Evolutionary conservation across 2,888 invertebrate genomes (phyloP), one percentile per base, ranked within the genome.

Genomic region (Marasmarcha lunaedactyla): DNA sequence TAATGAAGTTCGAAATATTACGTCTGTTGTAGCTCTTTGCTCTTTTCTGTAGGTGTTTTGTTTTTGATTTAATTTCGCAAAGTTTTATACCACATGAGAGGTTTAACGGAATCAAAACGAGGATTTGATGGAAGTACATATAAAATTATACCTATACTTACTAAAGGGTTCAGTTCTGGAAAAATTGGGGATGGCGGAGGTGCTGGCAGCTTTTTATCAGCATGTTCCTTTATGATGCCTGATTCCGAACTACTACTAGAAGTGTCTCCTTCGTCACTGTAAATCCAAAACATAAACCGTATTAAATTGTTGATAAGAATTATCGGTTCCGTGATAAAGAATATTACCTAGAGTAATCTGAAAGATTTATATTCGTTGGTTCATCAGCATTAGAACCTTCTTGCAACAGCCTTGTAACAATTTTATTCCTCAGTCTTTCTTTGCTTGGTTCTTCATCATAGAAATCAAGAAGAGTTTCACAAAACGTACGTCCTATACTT

Each of bases 391-490:
- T 94, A 1, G 94, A 94, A 26, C 94, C 94, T 72, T 91, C 92
- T 67, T 91, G 90, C 47, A 89, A 73, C 47, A 94, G 79, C 59
- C 93, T 88, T 46, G 89, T 89, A 37, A 94, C 87, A 52, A 94
- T 94, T 85, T 94, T 94, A 43, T 86, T 87, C 49, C 93, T 85
- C 37, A 94, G 77, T 60, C 87, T 87, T 67, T 94, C 94, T 86
- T 94, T 94, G 59, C 88, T 87, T 0, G 93, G 93, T 67, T 91
- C 90, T 50, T 92, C 90, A 62, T 94, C 95, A 59, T 92, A 95
- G 73, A 93, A 97, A 67, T 97, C 96, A 47, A 96, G 78, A 15
- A 97, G 79, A 0, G 97, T 96, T 78, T 96, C 95, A 74, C 97
- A 96, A 78, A 97, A 97, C 33, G 93, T 90, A 54, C 91, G 88